These are phyloP conservation scores for Paedocypris micromegethes DNA, from an alignment of 2,797 vertebrate species.

Conservation along the genomic window DNA sequence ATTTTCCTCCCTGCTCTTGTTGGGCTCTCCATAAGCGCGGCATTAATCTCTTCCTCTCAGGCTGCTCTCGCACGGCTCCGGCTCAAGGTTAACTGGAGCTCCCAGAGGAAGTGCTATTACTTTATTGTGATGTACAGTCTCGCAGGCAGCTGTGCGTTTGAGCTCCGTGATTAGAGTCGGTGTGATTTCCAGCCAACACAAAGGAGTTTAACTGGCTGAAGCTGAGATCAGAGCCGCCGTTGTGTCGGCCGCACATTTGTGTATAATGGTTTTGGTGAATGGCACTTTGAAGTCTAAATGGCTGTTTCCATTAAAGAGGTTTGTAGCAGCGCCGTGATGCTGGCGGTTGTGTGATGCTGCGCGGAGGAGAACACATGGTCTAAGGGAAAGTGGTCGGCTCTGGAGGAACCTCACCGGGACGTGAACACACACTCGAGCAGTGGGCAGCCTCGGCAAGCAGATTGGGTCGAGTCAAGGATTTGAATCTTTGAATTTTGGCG, in stretches of 20 bases:
- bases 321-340: no score
- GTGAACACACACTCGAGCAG: no score
- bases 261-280: neutral
- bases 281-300: no score
- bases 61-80: neutral
- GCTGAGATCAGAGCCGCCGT: neutral
- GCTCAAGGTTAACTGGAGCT: conserved; percentile 5
- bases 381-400: no score
- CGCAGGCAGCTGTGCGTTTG: conserved; percentile 10
- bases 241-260: neutral
- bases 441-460: no score
- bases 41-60: conserved; percentile 3
- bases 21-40: conserved; percentile 5
- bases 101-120: conserved; percentile 10
- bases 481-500: no score
- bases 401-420: no score
- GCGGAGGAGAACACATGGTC: no score
- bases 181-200: conserved; percentile 13
- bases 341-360: no score
- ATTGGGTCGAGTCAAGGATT: no score
- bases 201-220: conserved; percentile 5
- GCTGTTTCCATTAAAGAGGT: no score
- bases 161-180: conserved; percentile 9
- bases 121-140: conserved; percentile 14
- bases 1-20: conserved; percentile 10